Percentiles rank a stretch among this genome's conserved stretches.
phyloP scores from a whole-genome alignment of 2,797 vertebrate genomes.

The Ctenochaetus hawaiiensis region DNA sequence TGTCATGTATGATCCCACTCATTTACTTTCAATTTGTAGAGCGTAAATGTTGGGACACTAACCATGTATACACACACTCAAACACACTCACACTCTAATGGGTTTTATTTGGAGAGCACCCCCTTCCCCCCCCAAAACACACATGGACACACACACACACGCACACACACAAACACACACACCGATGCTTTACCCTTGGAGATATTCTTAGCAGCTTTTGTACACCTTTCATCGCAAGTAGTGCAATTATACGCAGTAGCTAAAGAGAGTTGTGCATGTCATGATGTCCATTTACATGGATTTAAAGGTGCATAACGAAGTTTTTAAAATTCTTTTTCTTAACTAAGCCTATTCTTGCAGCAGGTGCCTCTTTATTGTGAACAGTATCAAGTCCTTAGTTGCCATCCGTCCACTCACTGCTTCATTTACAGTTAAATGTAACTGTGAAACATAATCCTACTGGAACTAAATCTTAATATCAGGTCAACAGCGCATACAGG shows the following conservation, averaged over 20 bases:
- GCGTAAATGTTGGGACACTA: constrained; percentile 36
- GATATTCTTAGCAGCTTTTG: constrained; percentile 76
- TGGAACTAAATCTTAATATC: constrained; percentile 54
- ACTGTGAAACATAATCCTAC: constrained; percentile 56
- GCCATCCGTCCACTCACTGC: constrained; percentile 60
- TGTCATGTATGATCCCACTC: background rate
- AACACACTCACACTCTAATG: background rate
- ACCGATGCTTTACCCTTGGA: constrained; percentile 30
- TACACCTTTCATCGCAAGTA: constrained; percentile 78
- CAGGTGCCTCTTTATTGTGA: constrained; percentile 90
- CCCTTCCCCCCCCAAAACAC: background rate
- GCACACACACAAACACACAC: constrained; percentile 19
- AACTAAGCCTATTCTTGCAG: constrained; percentile 78
- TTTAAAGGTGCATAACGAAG: constrained; percentile 62
- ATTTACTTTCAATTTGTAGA: constrained; percentile 22
- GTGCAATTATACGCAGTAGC: constrained; percentile 65
- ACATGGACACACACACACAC: constrained; percentile 21
- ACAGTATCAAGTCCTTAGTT: constrained; percentile 45
- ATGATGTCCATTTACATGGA: constrained; percentile 52
- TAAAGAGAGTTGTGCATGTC: constrained; percentile 52
- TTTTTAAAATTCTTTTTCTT: constrained; percentile 30
- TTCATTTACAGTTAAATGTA: constrained; percentile 44
- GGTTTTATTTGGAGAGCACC: too few species aligned
- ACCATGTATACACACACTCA: constrained; percentile 22
- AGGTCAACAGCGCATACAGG: constrained; percentile 70